Conservation (phyloP, 2,797 vertebrate genomes). For the Muraenolepis orangiensis region DNA sequence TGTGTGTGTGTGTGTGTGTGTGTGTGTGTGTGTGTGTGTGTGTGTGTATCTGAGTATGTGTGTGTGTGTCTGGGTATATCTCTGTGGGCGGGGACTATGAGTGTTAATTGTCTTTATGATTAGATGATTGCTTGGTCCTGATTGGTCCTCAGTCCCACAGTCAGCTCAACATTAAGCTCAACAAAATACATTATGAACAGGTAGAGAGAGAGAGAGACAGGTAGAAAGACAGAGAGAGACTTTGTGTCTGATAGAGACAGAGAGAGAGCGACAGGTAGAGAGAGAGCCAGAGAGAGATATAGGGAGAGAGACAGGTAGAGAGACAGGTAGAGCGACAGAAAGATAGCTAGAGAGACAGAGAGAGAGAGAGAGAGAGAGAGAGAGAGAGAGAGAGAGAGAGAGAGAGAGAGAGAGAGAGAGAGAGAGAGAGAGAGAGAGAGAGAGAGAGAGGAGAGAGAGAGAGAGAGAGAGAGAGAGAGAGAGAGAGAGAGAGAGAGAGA, state of each 20-base stretch:
- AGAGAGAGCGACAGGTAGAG: neutral
- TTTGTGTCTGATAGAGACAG: neutral
- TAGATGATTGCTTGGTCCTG: neutral
- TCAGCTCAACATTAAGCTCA: neutral
- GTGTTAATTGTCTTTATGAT: neutral
- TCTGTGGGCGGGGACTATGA: neutral
- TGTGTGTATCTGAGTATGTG: too few relatives aligned
- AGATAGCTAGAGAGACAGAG: too few relatives aligned
- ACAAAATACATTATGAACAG: neutral
- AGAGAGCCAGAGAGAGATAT: neutral
- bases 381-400: neutral
- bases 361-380: neutral
- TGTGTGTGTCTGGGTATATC: neutral
- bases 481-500: neutral
- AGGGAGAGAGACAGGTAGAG: too few relatives aligned
- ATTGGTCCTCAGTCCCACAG: neutral
- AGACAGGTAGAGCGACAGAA: too few relatives aligned
- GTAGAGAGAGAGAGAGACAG: neutral
- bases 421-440: neutral
- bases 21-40: constrained; percentile 1
- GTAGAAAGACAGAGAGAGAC: neutral
- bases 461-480: neutral
- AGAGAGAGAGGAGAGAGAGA: neutral
- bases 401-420: neutral
- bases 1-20: constrained; percentile 13